Conservation (phyloP, 2,888 invertebrate species). For the Athalia cordata region DNA sequence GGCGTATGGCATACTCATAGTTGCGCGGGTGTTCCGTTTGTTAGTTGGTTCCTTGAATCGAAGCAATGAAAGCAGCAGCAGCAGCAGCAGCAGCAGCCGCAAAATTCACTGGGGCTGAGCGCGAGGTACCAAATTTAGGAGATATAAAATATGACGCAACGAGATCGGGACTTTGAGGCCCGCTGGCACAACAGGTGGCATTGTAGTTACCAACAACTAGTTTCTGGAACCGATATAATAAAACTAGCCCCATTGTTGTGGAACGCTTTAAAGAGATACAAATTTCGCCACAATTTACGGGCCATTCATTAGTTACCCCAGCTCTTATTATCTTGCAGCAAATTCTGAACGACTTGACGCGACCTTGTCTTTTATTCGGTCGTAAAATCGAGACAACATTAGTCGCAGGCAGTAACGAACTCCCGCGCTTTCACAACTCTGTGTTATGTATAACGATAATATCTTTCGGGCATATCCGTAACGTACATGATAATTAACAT, state of each 20-base stretch:
- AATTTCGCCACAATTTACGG: conserved; percentile 23
- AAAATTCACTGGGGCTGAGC: too few relatives aligned
- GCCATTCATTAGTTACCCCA: conserved; percentile 19
- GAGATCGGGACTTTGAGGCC: conserved; percentile 32
- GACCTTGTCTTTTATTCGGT: conserved; percentile 10
- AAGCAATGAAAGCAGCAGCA: conserved; percentile 38
- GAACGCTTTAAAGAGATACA: conserved; percentile 9
- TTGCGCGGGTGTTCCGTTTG: not conserved
- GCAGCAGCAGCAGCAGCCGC: too few relatives aligned
- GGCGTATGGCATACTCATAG: not conserved
- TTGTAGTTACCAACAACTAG: conserved; percentile 30
- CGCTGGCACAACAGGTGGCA: conserved; percentile 46
- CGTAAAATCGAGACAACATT: too few relatives aligned
- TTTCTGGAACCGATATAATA: not conserved
- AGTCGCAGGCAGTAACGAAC: too few relatives aligned
- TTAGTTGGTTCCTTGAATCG: not conserved
- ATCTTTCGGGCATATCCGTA: too few relatives aligned
- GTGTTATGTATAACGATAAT: too few relatives aligned
- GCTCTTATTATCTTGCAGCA: not conserved
- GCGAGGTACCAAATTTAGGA: conserved; percentile 22
- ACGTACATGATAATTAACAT: too few relatives aligned
- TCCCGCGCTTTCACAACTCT: too few relatives aligned
- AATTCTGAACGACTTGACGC: not conserved
- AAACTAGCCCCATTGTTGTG: conserved; percentile 28
- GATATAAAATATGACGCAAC: conserved; percentile 17